Base-by-base conservation (phyloP, 2,888 invertebrate genomes). In the Hypolimnas misippus region DNA sequence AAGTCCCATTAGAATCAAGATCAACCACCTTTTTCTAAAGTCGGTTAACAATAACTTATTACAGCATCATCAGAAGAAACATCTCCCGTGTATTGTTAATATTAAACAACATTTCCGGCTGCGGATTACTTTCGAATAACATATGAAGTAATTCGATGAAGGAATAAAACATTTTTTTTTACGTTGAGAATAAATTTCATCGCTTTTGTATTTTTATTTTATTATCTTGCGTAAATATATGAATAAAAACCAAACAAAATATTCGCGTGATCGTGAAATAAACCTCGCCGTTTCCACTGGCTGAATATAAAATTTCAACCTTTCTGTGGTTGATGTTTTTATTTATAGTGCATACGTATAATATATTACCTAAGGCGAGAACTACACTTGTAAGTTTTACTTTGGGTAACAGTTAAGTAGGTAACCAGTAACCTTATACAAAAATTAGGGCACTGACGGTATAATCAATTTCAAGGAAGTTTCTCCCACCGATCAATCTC, bases 301-400 rank as follows among this genome's bases (percentile, higher is more conserved):
- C n/a, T 40, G 51, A 40, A 17, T 42, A 42, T 42, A 19, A 10
- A 10, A 12, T 33, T 33, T 33, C 33, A 33, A 33, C 33, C 7
- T 33, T 33, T 3, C 33, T 57, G 57, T 10, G 57, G 57, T 51
- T 29, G 17, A 50, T 16, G 19, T 14, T 44, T 44, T 49, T 33
- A 33, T 8, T 46, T 46, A 33, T 19, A 33, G n/a, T n/a, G 4
- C 12, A n/a, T 35, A 46, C 38, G 25, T 51, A 40, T 19, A 19
- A 57, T 57, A 17, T 25, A 57, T 51, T 57, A 57, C 16, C 40
- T 40, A 8, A 50, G 40, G n/a, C n/a, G n/a, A n/a, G n/a, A n/a
- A n/a, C n/a, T n/a, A n/a, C n/a, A n/a, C n/a, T n/a, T n/a, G n/a
- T n/a, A n/a, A n/a, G n/a, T n/a, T n/a, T n/a, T n/a, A n/a, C n/a